phyloP scores from a whole-genome alignment of 2,888 invertebrate species.

The Gryllus longicercus region DNA sequence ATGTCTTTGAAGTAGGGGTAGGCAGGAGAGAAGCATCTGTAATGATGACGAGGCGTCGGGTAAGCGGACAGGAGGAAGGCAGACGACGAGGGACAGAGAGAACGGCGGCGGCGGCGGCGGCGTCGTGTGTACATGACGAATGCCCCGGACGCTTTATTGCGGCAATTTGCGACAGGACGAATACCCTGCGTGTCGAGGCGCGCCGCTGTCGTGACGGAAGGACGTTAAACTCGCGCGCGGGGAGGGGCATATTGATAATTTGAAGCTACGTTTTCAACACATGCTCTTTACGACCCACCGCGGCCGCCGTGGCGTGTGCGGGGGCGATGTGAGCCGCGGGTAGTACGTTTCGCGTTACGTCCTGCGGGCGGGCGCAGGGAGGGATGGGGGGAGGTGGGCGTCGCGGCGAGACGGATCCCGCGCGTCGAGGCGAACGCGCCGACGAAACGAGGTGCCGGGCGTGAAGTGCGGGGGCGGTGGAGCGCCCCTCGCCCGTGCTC shows the following conservation, averaged over 20 bases:
- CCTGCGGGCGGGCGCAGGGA: not conserved
- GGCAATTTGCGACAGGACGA: not conserved
- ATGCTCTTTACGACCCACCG: not conserved
- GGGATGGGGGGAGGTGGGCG: not conserved
- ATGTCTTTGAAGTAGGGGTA: no score
- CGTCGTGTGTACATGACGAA: not conserved
- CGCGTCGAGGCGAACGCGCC: not conserved
- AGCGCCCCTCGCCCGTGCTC: not conserved
- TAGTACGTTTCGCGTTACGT: not conserved
- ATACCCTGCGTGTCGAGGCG: conserved; percentile 3
- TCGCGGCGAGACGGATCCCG: not conserved
- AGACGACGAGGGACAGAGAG: no score
- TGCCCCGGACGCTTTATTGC: conserved; percentile 1
- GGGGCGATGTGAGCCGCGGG: conserved; percentile 8
- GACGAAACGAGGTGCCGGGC: not conserved
- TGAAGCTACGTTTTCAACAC: conserved; percentile 17
- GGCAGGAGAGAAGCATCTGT: no score
- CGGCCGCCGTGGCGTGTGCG: not conserved
- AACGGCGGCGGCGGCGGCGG: not conserved
- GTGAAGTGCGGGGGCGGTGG: not conserved
- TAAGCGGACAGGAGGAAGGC: no score
- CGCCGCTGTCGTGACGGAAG: conserved; percentile 10
- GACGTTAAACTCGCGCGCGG: not conserved
- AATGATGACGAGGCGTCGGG: no score
- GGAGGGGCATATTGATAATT: conserved; percentile 3